Conservation (phyloP, 2,888 invertebrate species). For the Alsophila aescularia region DNA sequence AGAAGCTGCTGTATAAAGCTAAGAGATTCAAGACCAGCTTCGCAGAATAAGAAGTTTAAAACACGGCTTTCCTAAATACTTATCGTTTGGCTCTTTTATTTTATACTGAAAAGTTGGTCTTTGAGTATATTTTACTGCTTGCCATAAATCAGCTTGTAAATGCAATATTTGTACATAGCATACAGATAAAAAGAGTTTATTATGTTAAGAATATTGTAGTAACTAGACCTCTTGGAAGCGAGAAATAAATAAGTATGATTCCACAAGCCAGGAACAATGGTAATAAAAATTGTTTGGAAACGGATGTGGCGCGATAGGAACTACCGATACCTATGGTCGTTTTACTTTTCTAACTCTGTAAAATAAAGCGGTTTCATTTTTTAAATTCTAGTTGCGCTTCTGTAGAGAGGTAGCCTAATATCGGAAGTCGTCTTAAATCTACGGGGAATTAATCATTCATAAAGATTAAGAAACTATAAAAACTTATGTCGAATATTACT, state of each 20-base stretch:
- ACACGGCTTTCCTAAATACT: not conserved
- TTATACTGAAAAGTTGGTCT: not conserved
- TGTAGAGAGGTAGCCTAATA: too few relatives aligned
- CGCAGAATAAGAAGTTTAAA: not conserved
- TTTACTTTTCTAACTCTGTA: too few relatives aligned
- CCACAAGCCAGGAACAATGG: too few relatives aligned
- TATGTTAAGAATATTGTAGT: constrained; percentile 6
- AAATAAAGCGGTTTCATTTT: too few relatives aligned
- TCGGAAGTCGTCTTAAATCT: too few relatives aligned
- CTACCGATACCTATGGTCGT: too few relatives aligned
- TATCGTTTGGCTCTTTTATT: not conserved
- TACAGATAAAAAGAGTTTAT: constrained; percentile 9
- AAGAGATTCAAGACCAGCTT: not conserved
- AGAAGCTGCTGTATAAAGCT: not conserved
- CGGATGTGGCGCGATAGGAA: not conserved
- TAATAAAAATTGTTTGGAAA: not conserved
- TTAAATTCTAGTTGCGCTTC: too few relatives aligned
- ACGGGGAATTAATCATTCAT: too few relatives aligned
- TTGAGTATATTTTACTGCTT: constrained; percentile 40
- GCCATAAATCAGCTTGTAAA: constrained; percentile 48
- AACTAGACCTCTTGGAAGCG: constrained; percentile 14
- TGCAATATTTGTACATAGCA: constrained; percentile 26
- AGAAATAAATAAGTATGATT: not conserved
- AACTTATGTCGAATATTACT: too few relatives aligned
- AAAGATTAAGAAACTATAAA: too few relatives aligned